Evolutionary conservation across 2,113 vertebrate species (phyloP).

Genomic region (Tragelaphus imberbis): DNA sequence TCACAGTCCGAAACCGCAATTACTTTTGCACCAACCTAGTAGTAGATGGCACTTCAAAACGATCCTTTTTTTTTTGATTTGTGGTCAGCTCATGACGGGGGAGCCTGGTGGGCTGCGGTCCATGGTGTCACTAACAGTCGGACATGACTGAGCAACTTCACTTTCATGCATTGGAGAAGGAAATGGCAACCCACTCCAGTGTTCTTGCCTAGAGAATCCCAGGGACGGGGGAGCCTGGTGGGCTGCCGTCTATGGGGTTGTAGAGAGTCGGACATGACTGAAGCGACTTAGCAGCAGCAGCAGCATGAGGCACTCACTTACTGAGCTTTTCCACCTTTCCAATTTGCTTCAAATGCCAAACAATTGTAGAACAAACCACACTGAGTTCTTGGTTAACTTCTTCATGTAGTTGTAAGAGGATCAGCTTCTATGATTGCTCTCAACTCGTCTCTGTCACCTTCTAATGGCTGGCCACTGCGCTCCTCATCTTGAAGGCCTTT

Average conservation of each 20-base stretch:
- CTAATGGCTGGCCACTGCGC: not conserved
- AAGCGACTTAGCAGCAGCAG: no score
- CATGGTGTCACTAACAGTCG: no score
- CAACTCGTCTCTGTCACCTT: not conserved
- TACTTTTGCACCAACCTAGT: not conserved
- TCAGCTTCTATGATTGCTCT: not conserved
- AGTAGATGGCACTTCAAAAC: not conserved
- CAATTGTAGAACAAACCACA: not conserved
- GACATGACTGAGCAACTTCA: no score
- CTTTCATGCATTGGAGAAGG: no score
- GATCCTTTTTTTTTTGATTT: not conserved
- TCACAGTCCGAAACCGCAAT: not conserved
- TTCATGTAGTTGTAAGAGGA: not conserved
- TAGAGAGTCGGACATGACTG: no score
- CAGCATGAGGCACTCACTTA: not conserved
- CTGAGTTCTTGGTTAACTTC: not conserved
- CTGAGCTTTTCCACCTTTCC: not conserved
- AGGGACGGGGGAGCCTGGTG: no score
- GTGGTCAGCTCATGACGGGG: not conserved
- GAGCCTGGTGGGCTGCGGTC: no score
- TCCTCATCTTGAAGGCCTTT: not conserved
- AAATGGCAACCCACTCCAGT: no score
- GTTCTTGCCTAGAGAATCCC: no score
- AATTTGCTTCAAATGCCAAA: not conserved
- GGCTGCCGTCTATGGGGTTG: no score